Evolutionary conservation across 2,888 invertebrate species (phyloP), one percentile per base, ranked within the genome.

Genomic region (Malthinus flaveolus): DNA sequence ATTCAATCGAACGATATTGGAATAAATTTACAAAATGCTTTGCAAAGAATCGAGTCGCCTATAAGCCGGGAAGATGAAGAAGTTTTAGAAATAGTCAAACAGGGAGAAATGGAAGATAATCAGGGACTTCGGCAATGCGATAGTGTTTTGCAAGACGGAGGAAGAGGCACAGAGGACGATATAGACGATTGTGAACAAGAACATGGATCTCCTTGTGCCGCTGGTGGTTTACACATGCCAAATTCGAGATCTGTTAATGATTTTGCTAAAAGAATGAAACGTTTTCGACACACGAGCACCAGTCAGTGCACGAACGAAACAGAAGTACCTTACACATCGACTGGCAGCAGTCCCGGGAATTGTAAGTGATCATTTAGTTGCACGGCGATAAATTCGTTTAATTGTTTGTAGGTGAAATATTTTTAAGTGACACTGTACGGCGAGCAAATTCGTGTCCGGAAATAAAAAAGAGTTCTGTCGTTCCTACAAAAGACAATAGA

Each of bases 391-490:
- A 23, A 23, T 23, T 23, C 5, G 8, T 32, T 46, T 5, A 60
- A 53, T 32, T 50, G 7, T 34, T 51, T 46, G 6, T 35, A 63
- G 62, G 56, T 44, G 62, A 54, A 15, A 61, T 63, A 11, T 64
- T 60, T 57, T 56, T 58, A 23, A 63, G 61, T 12, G 72, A 67
- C 50, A 70, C 81, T 70, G 82, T 86, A 44, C 81, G 85, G 31
- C 80, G 87, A 54, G 82, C 86, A n/a, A 83, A 83, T 68, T 89
- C 88, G 1, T 88, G 87, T 67, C 86, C 88, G 0, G 85, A 87
- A 63, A 82, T 87, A 67, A 81, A 82, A 67, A 80, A 81, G 68
- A 65, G 68, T 53, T 73, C 71, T 49, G 65, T 69, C 11, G 63
- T 66, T 55, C 61, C 70, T 44, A 65, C 68, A 46, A 60, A 55